A percentile compares a stretch with the other conserved stretches of the same genome.
These are phyloP conservation scores for Lophius piscatorius DNA, from an alignment of 2,113 vertebrate genomes.

Conservation along the genomic window DNA sequence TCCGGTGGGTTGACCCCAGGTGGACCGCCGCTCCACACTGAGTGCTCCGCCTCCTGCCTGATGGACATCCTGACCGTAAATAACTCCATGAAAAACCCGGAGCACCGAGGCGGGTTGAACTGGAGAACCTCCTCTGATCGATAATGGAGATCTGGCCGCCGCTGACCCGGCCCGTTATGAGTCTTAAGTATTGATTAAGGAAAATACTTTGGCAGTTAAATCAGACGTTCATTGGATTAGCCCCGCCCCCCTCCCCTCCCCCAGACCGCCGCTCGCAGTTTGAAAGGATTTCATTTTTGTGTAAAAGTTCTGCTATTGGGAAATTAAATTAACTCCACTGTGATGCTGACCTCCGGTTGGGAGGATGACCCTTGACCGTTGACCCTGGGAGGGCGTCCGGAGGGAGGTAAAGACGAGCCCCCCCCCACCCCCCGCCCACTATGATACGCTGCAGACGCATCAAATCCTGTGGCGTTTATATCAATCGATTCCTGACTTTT, in stretches of 20 bases:
- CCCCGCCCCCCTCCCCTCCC: slow-evolving; percentile 1
- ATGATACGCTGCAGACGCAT: slow-evolving; percentile 48
- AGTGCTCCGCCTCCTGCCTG: slow-evolving; percentile 9
- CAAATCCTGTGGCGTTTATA: slow-evolving; percentile 59
- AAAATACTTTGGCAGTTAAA: slow-evolving; percentile 76
- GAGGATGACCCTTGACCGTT: slow-evolving; percentile 81
- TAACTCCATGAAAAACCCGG: slow-evolving; percentile 67
- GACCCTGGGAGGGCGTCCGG: slow-evolving; percentile 82
- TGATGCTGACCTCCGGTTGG: slow-evolving; percentile 84
- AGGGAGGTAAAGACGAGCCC: slow-evolving; percentile 77
- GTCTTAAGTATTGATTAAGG: slow-evolving; percentile 77
- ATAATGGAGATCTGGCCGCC: slow-evolving; percentile 72
- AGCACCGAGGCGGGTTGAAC: slow-evolving; percentile 70
- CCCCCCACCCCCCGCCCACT: slow-evolving; percentile 31
- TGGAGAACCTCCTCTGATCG: slow-evolving; percentile 67
- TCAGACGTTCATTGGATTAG: slow-evolving; percentile 72
- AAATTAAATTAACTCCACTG: slow-evolving; percentile 88
- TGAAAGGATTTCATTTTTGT: slow-evolving; percentile 63
- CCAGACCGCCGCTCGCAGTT: slow-evolving; percentile 31
- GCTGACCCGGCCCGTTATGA: slow-evolving; percentile 66
- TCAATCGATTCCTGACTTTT: slow-evolving; percentile 75
- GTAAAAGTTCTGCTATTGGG: slow-evolving; percentile 48
- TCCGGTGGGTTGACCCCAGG: slow-evolving; percentile 1
- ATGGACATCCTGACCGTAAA: slow-evolving; percentile 62
- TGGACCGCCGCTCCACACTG: neutral